Conservation (phyloP, 2,797 vertebrate species). For the Sebastes wilsoni region DNA sequence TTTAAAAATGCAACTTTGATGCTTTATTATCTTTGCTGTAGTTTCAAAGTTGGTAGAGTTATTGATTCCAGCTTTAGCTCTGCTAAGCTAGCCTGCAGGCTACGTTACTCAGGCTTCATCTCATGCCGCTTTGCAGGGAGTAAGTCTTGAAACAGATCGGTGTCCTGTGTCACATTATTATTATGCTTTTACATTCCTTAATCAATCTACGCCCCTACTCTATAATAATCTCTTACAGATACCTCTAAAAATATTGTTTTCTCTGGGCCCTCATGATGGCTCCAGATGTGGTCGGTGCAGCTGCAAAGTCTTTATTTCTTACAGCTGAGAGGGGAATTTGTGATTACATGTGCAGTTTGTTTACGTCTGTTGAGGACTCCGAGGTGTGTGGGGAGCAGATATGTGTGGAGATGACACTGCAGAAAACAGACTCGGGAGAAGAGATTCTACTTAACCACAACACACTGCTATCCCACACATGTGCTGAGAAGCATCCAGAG, state of each 20-base stretch:
- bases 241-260: background rate
- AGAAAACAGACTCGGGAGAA: background rate
- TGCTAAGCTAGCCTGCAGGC: background rate
- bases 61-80: background rate
- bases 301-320: constrained; percentile 19
- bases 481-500: background rate
- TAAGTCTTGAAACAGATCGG: background rate
- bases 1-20: background rate
- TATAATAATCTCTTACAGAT: constrained; percentile 4
- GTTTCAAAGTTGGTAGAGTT: background rate
- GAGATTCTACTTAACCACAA: background rate
- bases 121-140: background rate
- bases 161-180: background rate
- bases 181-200: constrained; percentile 14
- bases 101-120: background rate
- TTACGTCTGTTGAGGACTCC: background rate
- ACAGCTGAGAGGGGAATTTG: constrained; percentile 10
- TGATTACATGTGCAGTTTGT: constrained; percentile 25
- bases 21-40: background rate
- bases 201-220: background rate
- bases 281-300: constrained; percentile 37
- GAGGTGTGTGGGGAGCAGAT: background rate
- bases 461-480: background rate
- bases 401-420: constrained; percentile 1
- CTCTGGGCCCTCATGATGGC: background rate